Percentiles rank a stretch among this genome's conserved stretches.
These are phyloP conservation scores for Pantherophis vulpinus DNA, from an alignment of 2,797 vertebrate species.

Conservation along the genomic window DNA sequence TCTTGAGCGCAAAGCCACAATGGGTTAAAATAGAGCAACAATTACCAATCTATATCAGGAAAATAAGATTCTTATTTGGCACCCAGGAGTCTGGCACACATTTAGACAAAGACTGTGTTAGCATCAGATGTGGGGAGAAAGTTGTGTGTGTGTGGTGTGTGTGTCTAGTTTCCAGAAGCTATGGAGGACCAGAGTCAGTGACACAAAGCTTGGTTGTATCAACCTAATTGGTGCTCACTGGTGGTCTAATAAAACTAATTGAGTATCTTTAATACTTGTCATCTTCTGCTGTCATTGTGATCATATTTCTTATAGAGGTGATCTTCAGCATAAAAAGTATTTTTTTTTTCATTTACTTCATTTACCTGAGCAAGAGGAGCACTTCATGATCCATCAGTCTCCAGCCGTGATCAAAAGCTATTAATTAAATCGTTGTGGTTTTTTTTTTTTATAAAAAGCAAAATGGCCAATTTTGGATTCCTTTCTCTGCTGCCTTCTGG, in stretches of 20 bases:
- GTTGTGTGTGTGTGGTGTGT: not conserved
- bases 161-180: not conserved
- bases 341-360: not conserved
- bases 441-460: not conserved
- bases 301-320: not conserved
- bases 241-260: slow-evolving; percentile 31
- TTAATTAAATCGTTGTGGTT: not conserved
- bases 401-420: not conserved
- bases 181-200: not conserved
- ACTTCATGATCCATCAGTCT: not conserved
- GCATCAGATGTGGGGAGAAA: not conserved
- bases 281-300: slow-evolving; percentile 6
- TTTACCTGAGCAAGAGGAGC: not conserved
- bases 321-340: not conserved
- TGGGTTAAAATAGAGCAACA: not conserved
- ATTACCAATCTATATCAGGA: not conserved
- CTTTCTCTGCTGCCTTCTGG: not conserved
- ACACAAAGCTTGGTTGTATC: not conserved
- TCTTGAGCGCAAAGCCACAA: not conserved
- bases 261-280: not conserved
- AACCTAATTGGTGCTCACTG: not conserved
- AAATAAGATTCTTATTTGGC: not conserved
- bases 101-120: not conserved
- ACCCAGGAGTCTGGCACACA: not conserved
- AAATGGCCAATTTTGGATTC: not conserved